Evolutionary conservation across 2,888 invertebrate genomes (phyloP).

Genomic region (Koerneria pararmatus): DNA sequence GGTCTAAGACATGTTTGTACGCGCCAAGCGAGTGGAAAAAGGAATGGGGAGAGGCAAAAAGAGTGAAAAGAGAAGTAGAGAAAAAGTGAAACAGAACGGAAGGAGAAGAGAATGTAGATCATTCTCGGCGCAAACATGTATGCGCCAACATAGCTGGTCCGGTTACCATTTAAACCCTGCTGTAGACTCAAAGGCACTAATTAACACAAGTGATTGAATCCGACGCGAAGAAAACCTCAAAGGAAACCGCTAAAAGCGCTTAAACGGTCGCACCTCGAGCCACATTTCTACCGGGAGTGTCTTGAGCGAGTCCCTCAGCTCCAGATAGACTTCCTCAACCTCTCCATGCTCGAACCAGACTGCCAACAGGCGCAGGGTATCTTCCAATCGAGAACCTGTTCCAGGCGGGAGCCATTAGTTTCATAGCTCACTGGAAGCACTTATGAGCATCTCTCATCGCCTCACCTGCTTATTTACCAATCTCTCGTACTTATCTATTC

Average conservation of each 20-base stretch:
- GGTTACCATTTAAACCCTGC: too few relatives aligned
- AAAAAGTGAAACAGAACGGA: slow-evolving; percentile 53
- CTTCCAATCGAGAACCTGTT: slow-evolving; percentile 76
- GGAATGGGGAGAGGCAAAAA: too few relatives aligned
- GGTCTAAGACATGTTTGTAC: too few relatives aligned
- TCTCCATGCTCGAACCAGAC: slow-evolving; percentile 90
- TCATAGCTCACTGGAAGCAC: slow-evolving; percentile 83
- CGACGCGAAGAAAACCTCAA: too few relatives aligned
- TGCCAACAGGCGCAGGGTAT: slow-evolving; percentile 84
- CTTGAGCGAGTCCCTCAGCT: slow-evolving; percentile 83
- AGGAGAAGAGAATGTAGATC: too few relatives aligned
- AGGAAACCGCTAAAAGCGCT: background rate
- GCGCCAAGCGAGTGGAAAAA: too few relatives aligned
- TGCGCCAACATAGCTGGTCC: too few relatives aligned
- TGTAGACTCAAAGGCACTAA: too few relatives aligned
- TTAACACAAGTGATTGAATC: too few relatives aligned
- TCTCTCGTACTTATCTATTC: slow-evolving; percentile 61
- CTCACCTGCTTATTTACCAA: slow-evolving; percentile 82
- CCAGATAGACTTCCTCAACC: slow-evolving; percentile 85
- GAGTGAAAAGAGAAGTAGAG: too few relatives aligned
- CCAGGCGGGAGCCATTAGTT: slow-evolving; percentile 66
- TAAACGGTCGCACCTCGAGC: slow-evolving; percentile 72
- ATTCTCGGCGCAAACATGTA: too few relatives aligned
- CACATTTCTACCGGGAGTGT: slow-evolving; percentile 94
- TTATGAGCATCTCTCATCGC: slow-evolving; percentile 82